These are phyloP conservation scores for Hypothenemus hampei DNA, from an alignment of 1,140 invertebrate genomes.

Conservation along the genomic window DNA sequence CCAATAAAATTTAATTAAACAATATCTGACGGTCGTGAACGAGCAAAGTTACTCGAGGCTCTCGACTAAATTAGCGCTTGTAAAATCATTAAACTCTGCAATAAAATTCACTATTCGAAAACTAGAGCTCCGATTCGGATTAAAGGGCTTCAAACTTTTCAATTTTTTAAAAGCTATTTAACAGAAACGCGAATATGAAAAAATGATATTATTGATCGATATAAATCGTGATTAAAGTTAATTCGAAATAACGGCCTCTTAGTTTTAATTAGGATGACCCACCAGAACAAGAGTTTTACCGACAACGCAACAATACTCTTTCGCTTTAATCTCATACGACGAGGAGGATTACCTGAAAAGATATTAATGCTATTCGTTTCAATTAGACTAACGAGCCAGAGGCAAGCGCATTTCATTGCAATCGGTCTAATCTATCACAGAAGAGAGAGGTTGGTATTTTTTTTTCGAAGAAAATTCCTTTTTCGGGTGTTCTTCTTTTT, in stretches of 20 bases:
- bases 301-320: conserved; percentile 10
- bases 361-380: conserved; percentile 29
- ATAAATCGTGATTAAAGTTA: conserved; percentile 7
- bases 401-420: conserved; percentile 10
- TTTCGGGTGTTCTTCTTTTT: too few relatives aligned
- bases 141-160: too few relatives aligned
- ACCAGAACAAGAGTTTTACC: conserved; percentile 22
- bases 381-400: conserved; percentile 28
- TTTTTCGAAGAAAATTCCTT: too few relatives aligned
- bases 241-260: conserved; percentile 23
- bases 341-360: conserved; percentile 26
- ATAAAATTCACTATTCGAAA: not conserved
- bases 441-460: too few relatives aligned
- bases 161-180: too few relatives aligned
- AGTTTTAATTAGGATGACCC: conserved; percentile 26
- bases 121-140: not conserved
- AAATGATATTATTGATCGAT: too few relatives aligned
- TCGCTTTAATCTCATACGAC: conserved; percentile 18
- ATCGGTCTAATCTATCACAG: too few relatives aligned
- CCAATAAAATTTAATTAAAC: not conserved
- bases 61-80: not conserved
- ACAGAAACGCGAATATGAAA: too few relatives aligned
- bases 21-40: too few relatives aligned
- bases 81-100: not conserved
- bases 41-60: not conserved